Conservation (phyloP, 2,888 invertebrate genomes). For the Drosophila kanekoi region DNA sequence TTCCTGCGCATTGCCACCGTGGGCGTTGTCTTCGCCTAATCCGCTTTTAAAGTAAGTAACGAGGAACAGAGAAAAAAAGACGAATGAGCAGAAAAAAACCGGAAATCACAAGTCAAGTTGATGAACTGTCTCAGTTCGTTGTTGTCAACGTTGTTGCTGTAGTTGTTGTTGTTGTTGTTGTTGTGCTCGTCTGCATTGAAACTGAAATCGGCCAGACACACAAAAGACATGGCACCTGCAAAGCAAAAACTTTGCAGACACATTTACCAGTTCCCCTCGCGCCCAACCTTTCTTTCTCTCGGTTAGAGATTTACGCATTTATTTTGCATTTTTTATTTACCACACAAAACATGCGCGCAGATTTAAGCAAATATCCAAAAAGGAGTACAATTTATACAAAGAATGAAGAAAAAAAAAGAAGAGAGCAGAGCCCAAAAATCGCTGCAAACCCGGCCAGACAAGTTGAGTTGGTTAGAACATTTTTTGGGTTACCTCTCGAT, state of each 20-base stretch:
- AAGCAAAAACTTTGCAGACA: constrained; percentile 78
- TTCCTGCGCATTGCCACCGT: constrained; percentile 62
- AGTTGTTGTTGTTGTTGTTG: constrained; percentile 28
- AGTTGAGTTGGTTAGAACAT: constrained; percentile 71
- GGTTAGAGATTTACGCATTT: constrained; percentile 80
- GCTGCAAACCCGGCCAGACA: constrained; percentile 49
- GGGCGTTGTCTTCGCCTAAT: constrained; percentile 75
- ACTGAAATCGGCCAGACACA: constrained; percentile 65
- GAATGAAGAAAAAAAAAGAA: constrained; percentile 16
- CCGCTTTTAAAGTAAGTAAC: constrained; percentile 75
- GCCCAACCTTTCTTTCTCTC: constrained; percentile 26
- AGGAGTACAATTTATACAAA: constrained; percentile 59
- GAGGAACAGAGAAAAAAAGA: constrained; percentile 26
- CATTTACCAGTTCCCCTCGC: constrained; percentile 52
- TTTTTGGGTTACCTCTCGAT: constrained; percentile 71
- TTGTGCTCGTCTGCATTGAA: constrained; percentile 54
- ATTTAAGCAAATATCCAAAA: constrained; percentile 71
- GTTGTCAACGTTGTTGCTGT: constrained; percentile 39
- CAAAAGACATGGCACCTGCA: constrained; percentile 74
- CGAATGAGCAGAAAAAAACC: constrained; percentile 54
- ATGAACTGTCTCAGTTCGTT: constrained; percentile 68
- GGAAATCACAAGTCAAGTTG: constrained; percentile 78
- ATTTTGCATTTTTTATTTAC: constrained; percentile 78
- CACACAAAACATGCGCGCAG: constrained; percentile 75
- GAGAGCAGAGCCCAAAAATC: constrained; percentile 14